phyloP scores from a whole-genome alignment of 1,140 invertebrate genomes.

The Drosophila setifemur region DNA sequence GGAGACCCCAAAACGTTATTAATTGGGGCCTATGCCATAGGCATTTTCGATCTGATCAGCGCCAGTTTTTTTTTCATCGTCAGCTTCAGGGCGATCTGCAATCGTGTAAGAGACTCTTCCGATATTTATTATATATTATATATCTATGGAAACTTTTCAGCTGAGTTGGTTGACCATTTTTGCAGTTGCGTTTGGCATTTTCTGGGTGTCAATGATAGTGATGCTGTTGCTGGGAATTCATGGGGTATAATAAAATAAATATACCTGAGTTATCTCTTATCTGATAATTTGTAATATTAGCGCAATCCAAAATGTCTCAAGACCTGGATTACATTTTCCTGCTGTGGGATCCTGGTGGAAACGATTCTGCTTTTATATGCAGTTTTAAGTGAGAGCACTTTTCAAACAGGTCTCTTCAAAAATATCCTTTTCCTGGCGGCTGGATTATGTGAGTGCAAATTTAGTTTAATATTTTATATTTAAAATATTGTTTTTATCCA shows the following conservation, averaged over 20 bases:
- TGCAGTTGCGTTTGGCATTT: constrained; percentile 33
- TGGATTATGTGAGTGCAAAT: constrained; percentile 22
- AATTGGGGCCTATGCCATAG: constrained; percentile 48
- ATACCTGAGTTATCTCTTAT: neutral
- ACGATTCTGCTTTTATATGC: constrained; percentile 40
- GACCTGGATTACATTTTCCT: constrained; percentile 55
- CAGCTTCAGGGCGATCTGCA: constrained; percentile 13
- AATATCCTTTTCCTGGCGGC: constrained; percentile 24
- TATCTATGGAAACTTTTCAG: neutral
- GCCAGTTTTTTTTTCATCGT: constrained; percentile 32
- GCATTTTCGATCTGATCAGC: constrained; percentile 42
- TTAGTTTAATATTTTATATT: neutral
- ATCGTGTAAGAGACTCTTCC: constrained; percentile 38
- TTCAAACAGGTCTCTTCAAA: constrained; percentile 21
- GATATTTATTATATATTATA: no score
- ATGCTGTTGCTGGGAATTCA: constrained; percentile 52
- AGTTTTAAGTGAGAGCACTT: constrained; percentile 14
- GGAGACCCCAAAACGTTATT: constrained; percentile 1
- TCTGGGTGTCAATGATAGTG: constrained; percentile 49
- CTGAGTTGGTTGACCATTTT: constrained; percentile 60
- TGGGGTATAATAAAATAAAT: constrained; percentile 21
- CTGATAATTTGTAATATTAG: neutral
- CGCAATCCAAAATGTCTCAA: constrained; percentile 25
- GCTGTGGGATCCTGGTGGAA: constrained; percentile 41
- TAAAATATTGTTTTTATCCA: neutral